phyloP scores from a whole-genome alignment of 2,113 vertebrate genomes.

The Hypocryptadius cinnamomeus region DNA sequence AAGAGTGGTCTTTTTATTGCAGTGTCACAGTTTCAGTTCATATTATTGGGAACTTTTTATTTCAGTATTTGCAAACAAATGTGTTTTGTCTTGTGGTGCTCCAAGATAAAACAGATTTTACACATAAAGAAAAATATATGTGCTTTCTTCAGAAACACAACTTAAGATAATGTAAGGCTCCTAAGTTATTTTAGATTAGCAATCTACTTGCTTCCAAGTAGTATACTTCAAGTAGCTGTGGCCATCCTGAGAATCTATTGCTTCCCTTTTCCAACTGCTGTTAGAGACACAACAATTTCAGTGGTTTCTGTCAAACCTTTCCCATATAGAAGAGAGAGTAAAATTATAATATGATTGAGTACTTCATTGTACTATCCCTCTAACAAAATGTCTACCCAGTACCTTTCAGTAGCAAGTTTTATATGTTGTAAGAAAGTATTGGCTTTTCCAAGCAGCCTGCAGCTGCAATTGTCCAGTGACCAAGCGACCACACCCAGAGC shows the following conservation, averaged over 20 bases:
- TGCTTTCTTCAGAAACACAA: not conserved
- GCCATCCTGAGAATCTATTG: not conserved
- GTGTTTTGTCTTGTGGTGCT: not conserved
- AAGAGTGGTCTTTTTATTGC: not conserved
- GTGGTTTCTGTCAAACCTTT: not conserved
- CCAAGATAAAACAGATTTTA: not conserved
- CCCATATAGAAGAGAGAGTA: not conserved
- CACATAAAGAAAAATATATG: not conserved
- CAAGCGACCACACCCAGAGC: accelerated
- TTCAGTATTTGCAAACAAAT: not conserved
- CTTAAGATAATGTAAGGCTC: not conserved
- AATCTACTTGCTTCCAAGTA: not conserved
- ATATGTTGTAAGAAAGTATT: not conserved
- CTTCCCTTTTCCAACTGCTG: not conserved
- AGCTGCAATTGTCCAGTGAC: not conserved
- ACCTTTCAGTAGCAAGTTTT: not conserved
- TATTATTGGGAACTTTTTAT: not conserved
- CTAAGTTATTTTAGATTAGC: not conserved
- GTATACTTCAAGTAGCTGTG: not conserved
- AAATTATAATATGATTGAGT: not conserved
- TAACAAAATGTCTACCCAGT: not conserved
- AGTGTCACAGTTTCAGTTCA: not conserved
- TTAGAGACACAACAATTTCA: not conserved
- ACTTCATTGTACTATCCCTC: not conserved
- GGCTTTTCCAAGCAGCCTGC: not conserved